Base-by-base conservation (phyloP, 1,140 invertebrate species). In the Drosophila willistoni region DNA sequence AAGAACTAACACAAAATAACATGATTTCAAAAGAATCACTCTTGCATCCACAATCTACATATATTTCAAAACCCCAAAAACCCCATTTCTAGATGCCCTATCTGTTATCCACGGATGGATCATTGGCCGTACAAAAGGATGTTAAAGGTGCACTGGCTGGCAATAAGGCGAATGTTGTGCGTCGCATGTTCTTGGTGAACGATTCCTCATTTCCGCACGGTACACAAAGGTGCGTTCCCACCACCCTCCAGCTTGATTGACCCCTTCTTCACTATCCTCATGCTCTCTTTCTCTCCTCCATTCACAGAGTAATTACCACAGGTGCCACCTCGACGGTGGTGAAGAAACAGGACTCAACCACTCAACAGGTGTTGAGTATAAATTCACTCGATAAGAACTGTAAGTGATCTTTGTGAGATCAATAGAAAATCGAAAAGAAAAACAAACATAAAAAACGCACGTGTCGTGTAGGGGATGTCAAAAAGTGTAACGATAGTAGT, bases 121-220 rank as follows among this genome's bases (percentile, higher is more conserved):
- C 84, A 68, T 77, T 92, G 69, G 81, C 91, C 66, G 86, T 92
- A 39, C 91, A 92, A 86, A 92, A 92, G 73, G 91, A 92, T 78
- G 85, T 91, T 60, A 92, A 92, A 75, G 89, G 83, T 51, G 82
- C 80, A 62, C 77, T 92, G 34, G 62, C 71, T 60, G 76, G 90
- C 60, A 92, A 92, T 75, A 92, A 92, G 76, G 84, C 79, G 64
- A 91, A 92, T 79, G 89, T 92, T 67, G 91, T 92, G 42, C 89
- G 91, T 66, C 90, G 91, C 51, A 92, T 92, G 91, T 91, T 91
- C 66, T 86, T 92, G n/a, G 90, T 92, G 56, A 92, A 92, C 73
- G 91, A 92, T 72, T 73, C 86, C 62, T 77, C 83, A 44, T 92
- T 92, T 78, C 70, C 91, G 70, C 80, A 85, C 55, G 89, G 90